phyloP scores from a whole-genome alignment of 2,797 vertebrate species.

The Echiichthys vipera region DNA sequence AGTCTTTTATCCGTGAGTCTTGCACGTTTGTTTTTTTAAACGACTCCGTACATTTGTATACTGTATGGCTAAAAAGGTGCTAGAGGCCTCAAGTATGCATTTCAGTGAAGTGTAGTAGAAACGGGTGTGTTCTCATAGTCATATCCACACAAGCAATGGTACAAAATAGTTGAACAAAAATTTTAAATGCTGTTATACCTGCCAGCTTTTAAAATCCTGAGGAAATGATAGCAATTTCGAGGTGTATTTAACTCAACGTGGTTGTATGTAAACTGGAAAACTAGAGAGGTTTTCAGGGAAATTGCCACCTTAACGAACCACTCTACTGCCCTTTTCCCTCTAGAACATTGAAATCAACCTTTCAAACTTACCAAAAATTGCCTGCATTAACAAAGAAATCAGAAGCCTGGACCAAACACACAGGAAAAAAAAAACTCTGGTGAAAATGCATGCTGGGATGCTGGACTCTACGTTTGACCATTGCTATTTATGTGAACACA shows the following conservation, averaged over 20 bases:
- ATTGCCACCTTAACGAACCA: conserved; percentile 23
- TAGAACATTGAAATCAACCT: conserved; percentile 17
- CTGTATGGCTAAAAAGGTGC: conserved; percentile 83
- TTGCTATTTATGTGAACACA: conserved; percentile 67
- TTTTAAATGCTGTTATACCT: background rate
- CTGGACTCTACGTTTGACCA: conserved; percentile 28
- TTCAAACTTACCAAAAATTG: conserved; percentile 20
- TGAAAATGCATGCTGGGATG: conserved; percentile 40
- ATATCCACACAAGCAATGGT: conserved; percentile 53
- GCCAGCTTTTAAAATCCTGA: background rate
- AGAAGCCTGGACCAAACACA: conserved; percentile 56
- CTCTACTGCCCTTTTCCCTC: conserved; percentile 21
- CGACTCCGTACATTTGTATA: conserved; percentile 78
- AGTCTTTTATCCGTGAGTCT: conserved; percentile 83
- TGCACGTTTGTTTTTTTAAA: conserved; percentile 78
- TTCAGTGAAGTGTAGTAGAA: conserved; percentile 74
- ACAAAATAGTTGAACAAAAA: conserved; percentile 10
- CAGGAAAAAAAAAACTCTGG: conserved; percentile 8
- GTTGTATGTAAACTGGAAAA: conserved; percentile 27
- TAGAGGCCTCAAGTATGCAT: conserved; percentile 80
- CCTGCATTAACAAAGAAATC: conserved; percentile 16
- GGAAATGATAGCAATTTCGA: conserved; percentile 8
- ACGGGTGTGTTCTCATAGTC: conserved; percentile 68
- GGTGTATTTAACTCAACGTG: background rate
- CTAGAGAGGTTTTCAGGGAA: conserved; percentile 11